Evolutionary conservation across 2,797 vertebrate genomes (phyloP).

Genomic region (Monodelphis domestica): DNA sequence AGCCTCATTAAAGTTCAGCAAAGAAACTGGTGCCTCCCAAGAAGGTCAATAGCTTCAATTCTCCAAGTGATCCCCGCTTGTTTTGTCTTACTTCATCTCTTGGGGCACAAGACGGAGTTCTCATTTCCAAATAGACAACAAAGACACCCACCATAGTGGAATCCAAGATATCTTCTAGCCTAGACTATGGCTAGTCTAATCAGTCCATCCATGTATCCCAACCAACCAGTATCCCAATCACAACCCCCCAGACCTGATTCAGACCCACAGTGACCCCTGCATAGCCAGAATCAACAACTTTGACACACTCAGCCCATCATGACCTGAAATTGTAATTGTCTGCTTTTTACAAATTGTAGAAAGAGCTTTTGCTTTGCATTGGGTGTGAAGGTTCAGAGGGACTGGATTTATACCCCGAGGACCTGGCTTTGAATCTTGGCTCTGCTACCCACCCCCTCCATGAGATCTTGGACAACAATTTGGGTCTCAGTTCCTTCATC

Average conservation of each 20-base stretch:
- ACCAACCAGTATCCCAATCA: neutral
- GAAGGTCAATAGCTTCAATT: conserved; percentile 56
- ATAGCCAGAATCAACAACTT: neutral
- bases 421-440: too few relatives aligned
- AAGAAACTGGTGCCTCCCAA: conserved; percentile 36
- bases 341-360: neutral
- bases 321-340: neutral
- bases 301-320: conserved; percentile 7
- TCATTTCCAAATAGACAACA: conserved; percentile 52
- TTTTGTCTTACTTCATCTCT: conserved; percentile 42
- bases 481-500: neutral
- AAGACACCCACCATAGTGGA: conserved; percentile 17
- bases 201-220: neutral
- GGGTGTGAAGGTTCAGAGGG: neutral
- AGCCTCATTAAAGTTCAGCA: conserved; percentile 66
- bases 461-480: neutral
- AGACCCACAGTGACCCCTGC: neutral
- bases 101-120: conserved; percentile 48
- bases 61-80: conserved; percentile 22
- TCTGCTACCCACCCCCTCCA: neutral
- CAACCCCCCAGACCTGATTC: too few relatives aligned
- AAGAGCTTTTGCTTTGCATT: neutral
- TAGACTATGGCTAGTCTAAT: neutral
- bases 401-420: neutral
- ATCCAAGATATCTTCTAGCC: neutral